Percentiles rank a stretch among this genome's conserved stretches.
Conservation (phyloP, 1,140 invertebrate genomes). For the Heliconius hewitsoni region DNA sequence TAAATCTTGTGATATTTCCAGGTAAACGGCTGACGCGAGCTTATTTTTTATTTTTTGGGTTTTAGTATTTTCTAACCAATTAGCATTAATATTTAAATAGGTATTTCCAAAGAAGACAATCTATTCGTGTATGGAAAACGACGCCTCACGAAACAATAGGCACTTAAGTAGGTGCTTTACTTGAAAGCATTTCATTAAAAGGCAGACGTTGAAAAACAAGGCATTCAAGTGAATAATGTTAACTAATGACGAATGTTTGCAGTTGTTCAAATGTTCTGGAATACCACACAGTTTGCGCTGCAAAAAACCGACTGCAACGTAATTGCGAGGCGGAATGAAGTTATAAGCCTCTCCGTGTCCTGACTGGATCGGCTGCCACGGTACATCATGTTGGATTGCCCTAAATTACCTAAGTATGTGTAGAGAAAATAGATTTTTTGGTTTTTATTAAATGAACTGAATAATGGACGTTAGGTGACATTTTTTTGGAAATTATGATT, state of each 20-base stretch:
- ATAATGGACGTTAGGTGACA: not conserved
- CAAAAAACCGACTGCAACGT: conserved; percentile 61
- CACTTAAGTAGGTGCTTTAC: conserved; percentile 49
- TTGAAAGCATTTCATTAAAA: conserved; percentile 61
- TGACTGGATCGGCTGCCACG: conserved; percentile 32
- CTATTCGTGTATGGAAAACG: conserved; percentile 42
- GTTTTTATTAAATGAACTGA: conserved; percentile 15
- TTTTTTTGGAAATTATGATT: not conserved
- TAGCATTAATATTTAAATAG: conserved; percentile 19
- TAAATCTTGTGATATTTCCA: not conserved
- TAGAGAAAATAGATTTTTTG: not conserved
- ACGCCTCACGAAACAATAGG: conserved; percentile 49
- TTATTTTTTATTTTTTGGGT: not conserved
- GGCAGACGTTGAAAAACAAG: conserved; percentile 64
- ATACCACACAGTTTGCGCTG: conserved; percentile 49
- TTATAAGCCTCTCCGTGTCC: conserved; percentile 55
- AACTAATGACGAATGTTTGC: conserved; percentile 73
- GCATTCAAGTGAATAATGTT: conserved; percentile 63
- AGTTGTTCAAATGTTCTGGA: conserved; percentile 61
- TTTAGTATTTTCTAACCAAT: not conserved
- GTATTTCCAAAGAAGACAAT: conserved; percentile 31
- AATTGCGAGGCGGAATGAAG: conserved; percentile 64
- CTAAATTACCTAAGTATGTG: not conserved
- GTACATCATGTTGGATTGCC: conserved; percentile 22
- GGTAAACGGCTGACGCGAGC: not conserved